A percentile compares a stretch with the other conserved stretches of the same genome.
phyloP scores from a whole-genome alignment of 2,888 invertebrate genomes.

The Ferdinandea cuprea region DNA sequence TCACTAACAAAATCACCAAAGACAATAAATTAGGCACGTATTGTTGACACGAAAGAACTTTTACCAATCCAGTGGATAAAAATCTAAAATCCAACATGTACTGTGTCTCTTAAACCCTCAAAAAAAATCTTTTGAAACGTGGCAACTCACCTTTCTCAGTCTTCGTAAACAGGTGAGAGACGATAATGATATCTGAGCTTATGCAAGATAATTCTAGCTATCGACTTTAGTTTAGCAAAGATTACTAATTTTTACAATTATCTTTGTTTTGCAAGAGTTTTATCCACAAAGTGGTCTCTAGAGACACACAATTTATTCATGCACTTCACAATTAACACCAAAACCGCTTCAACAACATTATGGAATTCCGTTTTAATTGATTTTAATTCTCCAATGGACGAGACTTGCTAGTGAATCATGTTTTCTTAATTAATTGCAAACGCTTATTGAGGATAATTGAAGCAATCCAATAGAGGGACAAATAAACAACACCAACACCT shows the following conservation, averaged over 20 bases:
- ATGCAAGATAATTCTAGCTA: conserved; percentile 43
- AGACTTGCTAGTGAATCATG: conserved; percentile 50
- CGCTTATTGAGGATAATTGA: conserved; percentile 22
- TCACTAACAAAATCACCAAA: conserved; percentile 34
- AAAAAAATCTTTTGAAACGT: conserved; percentile 13
- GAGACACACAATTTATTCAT: conserved; percentile 12
- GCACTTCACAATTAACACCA: background rate
- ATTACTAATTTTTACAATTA: conserved; percentile 20
- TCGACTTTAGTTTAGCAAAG: conserved; percentile 3
- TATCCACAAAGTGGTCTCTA: conserved; percentile 6
- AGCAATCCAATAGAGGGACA: background rate
- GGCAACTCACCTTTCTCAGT: conserved; percentile 49
- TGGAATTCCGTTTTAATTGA: conserved; percentile 47
- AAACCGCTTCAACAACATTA: background rate
- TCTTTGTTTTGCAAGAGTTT: conserved; percentile 19
- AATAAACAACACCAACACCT: conserved; percentile 10
- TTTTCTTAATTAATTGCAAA: conserved; percentile 31
- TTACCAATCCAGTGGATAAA: conserved; percentile 10
- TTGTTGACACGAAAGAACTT: conserved; percentile 61
- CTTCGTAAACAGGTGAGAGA: background rate
- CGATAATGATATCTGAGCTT: conserved; percentile 29
- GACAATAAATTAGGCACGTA: conserved; percentile 62
- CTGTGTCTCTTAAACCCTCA: conserved; percentile 2
- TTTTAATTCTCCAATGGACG: conserved; percentile 49
- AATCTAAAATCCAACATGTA: conserved; percentile 23